phyloP scores from a whole-genome alignment of 1,140 invertebrate genomes.

The Oryzaephilus surinamensis region DNA sequence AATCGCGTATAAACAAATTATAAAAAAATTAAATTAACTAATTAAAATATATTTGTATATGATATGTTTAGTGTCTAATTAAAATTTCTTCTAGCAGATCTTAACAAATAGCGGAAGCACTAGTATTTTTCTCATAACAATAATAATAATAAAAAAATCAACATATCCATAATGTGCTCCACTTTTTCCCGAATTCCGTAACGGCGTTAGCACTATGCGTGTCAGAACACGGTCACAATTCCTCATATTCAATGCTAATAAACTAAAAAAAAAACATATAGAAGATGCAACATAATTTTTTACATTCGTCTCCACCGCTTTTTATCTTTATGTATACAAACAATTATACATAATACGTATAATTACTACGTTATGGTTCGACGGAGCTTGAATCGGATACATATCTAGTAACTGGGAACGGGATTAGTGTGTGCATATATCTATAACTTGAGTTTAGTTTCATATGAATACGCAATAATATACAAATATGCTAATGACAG shows the following conservation, averaged over 20 bases:
- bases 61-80: too few relatives aligned
- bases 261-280: slow-evolving; percentile 1
- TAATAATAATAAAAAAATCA: too few relatives aligned
- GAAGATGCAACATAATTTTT: slow-evolving; percentile 9
- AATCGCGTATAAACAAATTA: too few relatives aligned
- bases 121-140: too few relatives aligned
- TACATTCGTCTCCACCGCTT: slow-evolving; percentile 8
- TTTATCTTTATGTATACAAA: slow-evolving; percentile 17
- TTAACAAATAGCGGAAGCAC: too few relatives aligned
- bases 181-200: too few relatives aligned
- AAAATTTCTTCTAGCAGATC: too few relatives aligned
- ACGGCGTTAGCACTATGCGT: too few relatives aligned
- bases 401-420: slow-evolving; percentile 14
- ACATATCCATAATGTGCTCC: too few relatives aligned
- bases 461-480: slow-evolving; percentile 10
- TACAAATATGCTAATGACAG: slow-evolving; percentile 12
- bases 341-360: slow-evolving; percentile 19
- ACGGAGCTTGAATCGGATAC: slow-evolving; percentile 12
- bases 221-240: slow-evolving; percentile 16
- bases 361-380: slow-evolving; percentile 14
- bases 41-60: too few relatives aligned
- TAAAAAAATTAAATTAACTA: too few relatives aligned
- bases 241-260: slow-evolving; percentile 17
- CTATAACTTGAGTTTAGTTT: slow-evolving; percentile 11
- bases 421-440: slow-evolving; percentile 11